Base-by-base conservation (phyloP, 2,113 vertebrate genomes). In the Narcine bancroftii region DNA sequence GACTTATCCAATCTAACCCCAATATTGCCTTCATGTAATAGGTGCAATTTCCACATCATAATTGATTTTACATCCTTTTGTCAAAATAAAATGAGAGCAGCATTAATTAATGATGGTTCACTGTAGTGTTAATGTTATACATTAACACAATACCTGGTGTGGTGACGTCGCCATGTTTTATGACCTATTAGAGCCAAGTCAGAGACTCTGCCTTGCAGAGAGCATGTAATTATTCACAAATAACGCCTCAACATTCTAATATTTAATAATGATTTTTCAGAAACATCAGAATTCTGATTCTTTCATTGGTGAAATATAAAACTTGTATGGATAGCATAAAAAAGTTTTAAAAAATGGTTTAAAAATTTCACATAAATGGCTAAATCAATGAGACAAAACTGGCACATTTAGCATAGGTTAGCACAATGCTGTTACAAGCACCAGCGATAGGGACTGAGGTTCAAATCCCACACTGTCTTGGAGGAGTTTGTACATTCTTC, bases 201-300 rank as follows among this genome's bases (percentile, higher is more conserved):
- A 56, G 56, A 56, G 1, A 87, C 1, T 87, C 50, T 19, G 15
- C 7, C 11, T n/a, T 53, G 81, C 50, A 56, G 81, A 85, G 50
- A 56, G 29, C 33, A 85, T 56, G 36, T 56, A 85, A 87, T 36
- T 60, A 36, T 87, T 60, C 56, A 87, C 24, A 81, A 29, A 50
- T 81, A 26, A n/a, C n/a, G 6, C 33, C 60, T n/a, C 81, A 85
- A n/a, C 29, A 87, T n/a, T 60, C 15, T 21, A 19, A 39, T 87
- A 87, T 87, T 56, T 87, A 63, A 60, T 60, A 60, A 87, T 36
- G 53, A 60, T 85, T n/a, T 85, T 85, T n/a, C 50, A 83, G 1
- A n/a, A 3, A n/a, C 13, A 56, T 21, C 6, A 13, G 50, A 87
- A 87, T 19, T 87, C n/a, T 60, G 60, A 60, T 87, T 87, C 15